Percentiles rank a stretch among this genome's conserved stretches.
Evolutionary conservation across 2,113 vertebrate genomes (phyloP).

Genomic region (Corvus moneduloides): DNA sequence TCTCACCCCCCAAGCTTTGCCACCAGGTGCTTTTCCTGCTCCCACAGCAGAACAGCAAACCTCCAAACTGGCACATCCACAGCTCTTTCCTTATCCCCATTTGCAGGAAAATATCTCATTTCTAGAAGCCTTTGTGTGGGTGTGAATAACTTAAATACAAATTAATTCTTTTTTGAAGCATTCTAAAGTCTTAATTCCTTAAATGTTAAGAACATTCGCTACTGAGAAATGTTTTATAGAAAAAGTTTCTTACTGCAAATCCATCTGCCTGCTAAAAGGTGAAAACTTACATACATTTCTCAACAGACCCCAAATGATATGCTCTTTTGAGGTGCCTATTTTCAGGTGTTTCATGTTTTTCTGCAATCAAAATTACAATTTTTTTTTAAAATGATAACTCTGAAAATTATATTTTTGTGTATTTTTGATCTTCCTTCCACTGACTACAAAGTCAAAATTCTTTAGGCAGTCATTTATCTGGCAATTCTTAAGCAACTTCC

Average conservation of each 20-base stretch:
- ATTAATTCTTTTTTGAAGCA: background rate
- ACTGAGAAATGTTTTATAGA: background rate
- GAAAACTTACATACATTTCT: background rate
- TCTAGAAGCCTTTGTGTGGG: background rate
- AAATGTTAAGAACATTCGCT: background rate
- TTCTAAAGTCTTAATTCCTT: slow-evolving; percentile 13
- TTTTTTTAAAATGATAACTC: background rate
- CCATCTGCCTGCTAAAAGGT: background rate
- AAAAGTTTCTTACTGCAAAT: slow-evolving; percentile 11
- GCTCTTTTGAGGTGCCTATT: background rate
- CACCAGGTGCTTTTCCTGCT: background rate
- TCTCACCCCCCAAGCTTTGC: background rate
- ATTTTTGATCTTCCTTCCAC: background rate
- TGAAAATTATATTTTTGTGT: background rate
- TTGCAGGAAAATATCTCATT: background rate
- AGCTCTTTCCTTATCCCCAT: background rate
- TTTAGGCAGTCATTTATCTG: background rate
- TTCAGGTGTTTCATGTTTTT: background rate
- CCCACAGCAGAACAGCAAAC: background rate
- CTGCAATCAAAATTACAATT: background rate
- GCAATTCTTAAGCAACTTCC: slow-evolving; percentile 11
- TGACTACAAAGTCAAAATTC: background rate
- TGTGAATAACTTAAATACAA: background rate
- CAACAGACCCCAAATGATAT: background rate
- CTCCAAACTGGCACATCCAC: background rate